Evolutionary conservation across 1,140 invertebrate species (phyloP).

Genomic region (Drosophila persimilis): DNA sequence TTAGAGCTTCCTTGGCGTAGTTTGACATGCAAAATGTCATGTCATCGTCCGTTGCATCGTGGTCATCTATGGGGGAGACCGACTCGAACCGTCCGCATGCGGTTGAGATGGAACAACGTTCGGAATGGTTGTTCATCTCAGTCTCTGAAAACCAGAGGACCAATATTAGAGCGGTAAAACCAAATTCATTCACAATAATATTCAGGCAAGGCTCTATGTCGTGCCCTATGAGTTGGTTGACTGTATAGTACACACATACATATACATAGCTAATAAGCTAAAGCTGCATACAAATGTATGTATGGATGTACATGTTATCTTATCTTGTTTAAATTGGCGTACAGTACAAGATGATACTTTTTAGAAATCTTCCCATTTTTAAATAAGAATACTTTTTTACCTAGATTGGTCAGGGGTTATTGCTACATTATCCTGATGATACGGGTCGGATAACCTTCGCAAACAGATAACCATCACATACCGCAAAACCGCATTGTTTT

Average conservation of each 20-base stretch:
- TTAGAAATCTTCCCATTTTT: not conserved
- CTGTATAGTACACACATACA: not conserved
- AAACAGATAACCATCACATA: too few relatives aligned
- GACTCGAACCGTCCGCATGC: constrained; percentile 53
- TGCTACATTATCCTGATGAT: too few relatives aligned
- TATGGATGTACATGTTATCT: constrained; percentile 15
- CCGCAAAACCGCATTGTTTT: too few relatives aligned
- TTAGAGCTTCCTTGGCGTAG: constrained; percentile 93
- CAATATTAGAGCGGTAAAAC: not conserved
- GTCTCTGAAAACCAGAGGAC: constrained; percentile 30
- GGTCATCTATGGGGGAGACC: constrained; percentile 62
- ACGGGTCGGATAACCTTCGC: too few relatives aligned
- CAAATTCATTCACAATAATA: too few relatives aligned
- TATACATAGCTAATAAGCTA: constrained; percentile 37
- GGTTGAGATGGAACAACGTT: constrained; percentile 52
- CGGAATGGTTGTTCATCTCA: constrained; percentile 69
- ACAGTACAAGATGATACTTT: constrained; percentile 7
- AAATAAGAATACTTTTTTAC: too few relatives aligned
- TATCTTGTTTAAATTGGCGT: constrained; percentile 33
- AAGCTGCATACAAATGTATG: constrained; percentile 17
- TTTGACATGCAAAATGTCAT: constrained; percentile 94
- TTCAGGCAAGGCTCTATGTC: constrained; percentile 19
- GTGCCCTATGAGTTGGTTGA: constrained; percentile 3
- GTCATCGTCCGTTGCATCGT: constrained; percentile 84
- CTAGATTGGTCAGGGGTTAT: too few relatives aligned